Base-by-base conservation (phyloP, 92 coral and sea anemone species). In the Zoanthus gigantus region DNA sequence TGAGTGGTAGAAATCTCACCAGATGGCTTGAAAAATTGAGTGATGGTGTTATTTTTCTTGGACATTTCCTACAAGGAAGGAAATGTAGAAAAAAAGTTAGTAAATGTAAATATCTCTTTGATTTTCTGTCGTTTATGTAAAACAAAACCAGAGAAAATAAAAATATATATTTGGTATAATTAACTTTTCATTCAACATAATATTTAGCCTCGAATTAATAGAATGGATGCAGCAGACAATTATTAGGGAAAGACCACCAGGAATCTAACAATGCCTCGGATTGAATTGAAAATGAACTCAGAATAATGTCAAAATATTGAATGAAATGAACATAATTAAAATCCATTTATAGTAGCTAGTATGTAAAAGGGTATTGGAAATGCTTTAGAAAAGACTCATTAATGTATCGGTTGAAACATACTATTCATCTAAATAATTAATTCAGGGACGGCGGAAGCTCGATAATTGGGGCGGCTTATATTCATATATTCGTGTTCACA, bases 401-500 rank as follows among this genome's bases (percentile, higher is more conserved):
- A 71, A 71, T 31, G 46, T 42, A 71, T 31, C 75, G 44, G 75
- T 71, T 71, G 75, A 31, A 71, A 42, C 75, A 71, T 71, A 31
- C 44, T 71, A 71, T 71, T 71, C 67, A 60, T 60, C 67, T 60
- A 60, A 60, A 60, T 60, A 60, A 60, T 60, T 60, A 60, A 60
- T 71, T 23, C 71, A 61, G 74, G 85, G 85, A 80, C 85, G 85
- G 85, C 85, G 74, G 85, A 60, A 80, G 85, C 85, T 80, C 85
- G 74, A 60, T 57, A 80, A 80, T 53, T 80, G 54, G 83, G 83
- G 88, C 69, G 42, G 61, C 67, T 60, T 23, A 23, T 23, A 23
- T 23, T 23, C 23, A 23, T 23, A 23, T 23, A 23, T 23, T 23
- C 23, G 23, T 83, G 82, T 83, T 83, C 79, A 84, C 88, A 74